A percentile compares a stretch with the other conserved stretches of the same genome.
Evolutionary conservation across 2,797 vertebrate genomes (phyloP).

Genomic region (Falco concolor): DNA sequence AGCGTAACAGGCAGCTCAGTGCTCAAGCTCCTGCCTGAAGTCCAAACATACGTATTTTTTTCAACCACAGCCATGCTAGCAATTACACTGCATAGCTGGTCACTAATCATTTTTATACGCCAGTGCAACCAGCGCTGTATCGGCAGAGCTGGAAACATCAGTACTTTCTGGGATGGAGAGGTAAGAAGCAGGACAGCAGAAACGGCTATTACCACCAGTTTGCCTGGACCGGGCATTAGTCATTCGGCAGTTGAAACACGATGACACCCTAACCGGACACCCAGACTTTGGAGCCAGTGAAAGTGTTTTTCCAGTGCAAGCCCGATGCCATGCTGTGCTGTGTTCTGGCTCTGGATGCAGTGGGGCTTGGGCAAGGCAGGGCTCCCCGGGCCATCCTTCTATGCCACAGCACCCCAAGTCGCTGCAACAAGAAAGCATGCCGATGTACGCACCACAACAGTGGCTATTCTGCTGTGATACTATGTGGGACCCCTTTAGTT

Average conservation of each 20-base stretch:
- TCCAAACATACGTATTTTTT: not conserved
- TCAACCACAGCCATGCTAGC: not conserved
- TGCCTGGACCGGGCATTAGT: not conserved
- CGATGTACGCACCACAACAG: accelerated
- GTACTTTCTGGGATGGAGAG: not conserved
- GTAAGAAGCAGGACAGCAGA: not conserved
- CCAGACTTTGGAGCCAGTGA: not conserved
- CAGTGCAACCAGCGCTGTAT: not conserved
- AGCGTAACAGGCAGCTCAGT: accelerated
- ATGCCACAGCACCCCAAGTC: not conserved
- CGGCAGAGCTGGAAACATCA: not conserved
- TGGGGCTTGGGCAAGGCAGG: accelerated
- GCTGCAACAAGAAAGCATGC: not conserved
- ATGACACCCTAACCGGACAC: not conserved
- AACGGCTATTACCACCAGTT: not conserved
- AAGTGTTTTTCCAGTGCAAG: not conserved
- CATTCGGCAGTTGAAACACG: not conserved
- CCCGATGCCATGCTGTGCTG: not conserved
- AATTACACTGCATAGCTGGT: not conserved
- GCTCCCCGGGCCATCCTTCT: not conserved
- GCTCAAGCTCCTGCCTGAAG: not conserved
- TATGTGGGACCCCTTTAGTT: not conserved
- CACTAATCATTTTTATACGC: not conserved
- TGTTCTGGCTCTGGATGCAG: not conserved
- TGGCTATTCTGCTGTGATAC: not conserved